Conservation (phyloP, 2,888 invertebrate species). For the Melolontha melolontha region DNA sequence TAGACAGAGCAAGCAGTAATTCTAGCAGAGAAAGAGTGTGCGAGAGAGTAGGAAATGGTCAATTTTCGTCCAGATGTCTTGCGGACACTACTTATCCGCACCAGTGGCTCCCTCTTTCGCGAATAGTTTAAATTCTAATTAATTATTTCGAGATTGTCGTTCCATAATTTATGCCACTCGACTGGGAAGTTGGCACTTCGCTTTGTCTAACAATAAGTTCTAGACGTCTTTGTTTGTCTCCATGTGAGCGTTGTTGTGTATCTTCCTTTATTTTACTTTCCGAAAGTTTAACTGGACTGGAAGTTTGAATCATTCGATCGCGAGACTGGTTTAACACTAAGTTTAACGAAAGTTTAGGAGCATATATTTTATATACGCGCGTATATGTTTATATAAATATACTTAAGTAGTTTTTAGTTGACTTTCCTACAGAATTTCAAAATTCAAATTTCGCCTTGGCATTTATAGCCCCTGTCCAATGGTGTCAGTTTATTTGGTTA, state of each 20-base stretch:
- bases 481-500: too few relatives aligned
- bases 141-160: constrained; percentile 40
- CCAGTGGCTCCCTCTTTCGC: constrained; percentile 17
- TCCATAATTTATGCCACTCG: constrained; percentile 36
- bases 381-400: too few relatives aligned
- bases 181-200: constrained; percentile 26
- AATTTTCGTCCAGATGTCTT: constrained; percentile 34
- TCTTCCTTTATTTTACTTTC: constrained; percentile 23
- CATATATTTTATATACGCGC: background rate
- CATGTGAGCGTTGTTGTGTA: constrained; percentile 23
- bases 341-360: constrained; percentile 18
- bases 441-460: too few relatives aligned
- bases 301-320: constrained; percentile 16
- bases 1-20: background rate
- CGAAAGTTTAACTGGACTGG: constrained; percentile 13
- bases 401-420: too few relatives aligned
- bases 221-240: constrained; percentile 21
- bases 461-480: too few relatives aligned
- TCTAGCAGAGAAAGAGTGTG: background rate
- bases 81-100: constrained; percentile 27
- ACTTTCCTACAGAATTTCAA: too few relatives aligned
- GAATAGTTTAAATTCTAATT: constrained; percentile 41
- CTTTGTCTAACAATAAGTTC: constrained; percentile 12
- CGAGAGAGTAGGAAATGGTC: constrained; percentile 11
- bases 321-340: constrained; percentile 11